phyloP scores from a whole-genome alignment of 1,140 invertebrate species.

The Drosophila orena region DNA sequence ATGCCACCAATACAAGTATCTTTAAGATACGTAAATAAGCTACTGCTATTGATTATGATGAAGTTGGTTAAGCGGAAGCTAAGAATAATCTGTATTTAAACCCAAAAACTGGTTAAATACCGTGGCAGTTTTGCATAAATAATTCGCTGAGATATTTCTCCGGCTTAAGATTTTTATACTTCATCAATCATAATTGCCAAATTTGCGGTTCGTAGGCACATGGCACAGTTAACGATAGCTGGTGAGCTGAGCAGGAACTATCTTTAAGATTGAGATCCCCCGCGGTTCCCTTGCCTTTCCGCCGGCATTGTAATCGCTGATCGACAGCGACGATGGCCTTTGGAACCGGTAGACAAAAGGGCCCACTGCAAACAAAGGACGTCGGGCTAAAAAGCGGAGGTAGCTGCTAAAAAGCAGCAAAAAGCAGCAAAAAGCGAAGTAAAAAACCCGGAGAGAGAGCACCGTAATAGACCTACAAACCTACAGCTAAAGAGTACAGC shows the following conservation, averaged over 20 bases:
- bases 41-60: no score
- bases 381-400: conserved; percentile 45
- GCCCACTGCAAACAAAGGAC: conserved; percentile 56
- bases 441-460: conserved; percentile 16
- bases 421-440: not conserved
- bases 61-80: not conserved
- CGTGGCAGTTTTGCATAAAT: not conserved
- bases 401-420: not conserved
- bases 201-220: not conserved
- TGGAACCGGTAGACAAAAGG: conserved; percentile 67
- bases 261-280: conserved; percentile 7
- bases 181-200: not conserved
- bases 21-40: no score
- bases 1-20: no score
- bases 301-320: conserved; percentile 53
- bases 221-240: conserved; percentile 26
- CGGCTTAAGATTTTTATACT: no score
- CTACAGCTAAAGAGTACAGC: conserved; percentile 57
- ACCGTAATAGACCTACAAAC: conserved; percentile 73
- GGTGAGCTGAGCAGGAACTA: conserved; percentile 3
- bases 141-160: not conserved
- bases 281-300: not conserved
- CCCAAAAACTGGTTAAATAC: not conserved
- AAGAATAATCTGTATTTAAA: not conserved
- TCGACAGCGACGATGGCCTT: conserved; percentile 56